Percentiles rank a stretch among this genome's conserved stretches.
Evolutionary conservation across 2,797 vertebrate genomes (phyloP).

Genomic region (Phrynocephalus guinanensis): DNA sequence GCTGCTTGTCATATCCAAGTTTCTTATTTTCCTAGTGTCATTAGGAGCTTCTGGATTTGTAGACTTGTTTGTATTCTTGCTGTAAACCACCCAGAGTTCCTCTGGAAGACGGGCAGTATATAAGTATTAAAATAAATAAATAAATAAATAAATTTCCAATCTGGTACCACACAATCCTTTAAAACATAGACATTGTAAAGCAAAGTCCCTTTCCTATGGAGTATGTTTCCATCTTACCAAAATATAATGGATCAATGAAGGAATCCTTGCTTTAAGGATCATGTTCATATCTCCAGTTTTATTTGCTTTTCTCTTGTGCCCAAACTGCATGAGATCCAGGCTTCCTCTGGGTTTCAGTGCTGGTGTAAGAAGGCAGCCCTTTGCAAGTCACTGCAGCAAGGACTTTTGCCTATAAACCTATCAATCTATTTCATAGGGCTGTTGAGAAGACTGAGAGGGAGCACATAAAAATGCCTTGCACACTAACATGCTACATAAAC

Average conservation of each 20-base stretch:
- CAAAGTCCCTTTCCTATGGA: not conserved
- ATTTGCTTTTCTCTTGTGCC: not conserved
- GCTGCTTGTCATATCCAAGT: no score
- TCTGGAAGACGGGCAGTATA: no score
- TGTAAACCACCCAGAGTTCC: no score
- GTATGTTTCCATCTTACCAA: no score
- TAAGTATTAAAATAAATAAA: no score
- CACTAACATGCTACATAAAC: constrained; percentile 10
- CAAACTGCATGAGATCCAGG: not conserved
- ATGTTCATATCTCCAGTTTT: not conserved
- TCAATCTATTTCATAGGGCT: constrained; percentile 13
- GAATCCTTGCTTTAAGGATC: not conserved
- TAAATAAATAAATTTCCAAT: no score
- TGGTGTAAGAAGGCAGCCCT: not conserved
- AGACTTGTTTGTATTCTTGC: no score
- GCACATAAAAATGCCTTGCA: not conserved
- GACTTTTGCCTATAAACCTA: not conserved
- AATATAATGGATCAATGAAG: no score
- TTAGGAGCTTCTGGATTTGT: no score
- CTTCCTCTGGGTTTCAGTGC: not conserved
- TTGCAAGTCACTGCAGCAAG: not conserved
- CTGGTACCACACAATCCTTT: not conserved
- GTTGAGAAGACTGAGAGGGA: constrained; percentile 12
- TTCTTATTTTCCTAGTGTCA: no score
- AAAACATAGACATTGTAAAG: not conserved